Base-by-base conservation (phyloP, 2,113 vertebrate genomes). In the Toxostoma redivivum region DNA sequence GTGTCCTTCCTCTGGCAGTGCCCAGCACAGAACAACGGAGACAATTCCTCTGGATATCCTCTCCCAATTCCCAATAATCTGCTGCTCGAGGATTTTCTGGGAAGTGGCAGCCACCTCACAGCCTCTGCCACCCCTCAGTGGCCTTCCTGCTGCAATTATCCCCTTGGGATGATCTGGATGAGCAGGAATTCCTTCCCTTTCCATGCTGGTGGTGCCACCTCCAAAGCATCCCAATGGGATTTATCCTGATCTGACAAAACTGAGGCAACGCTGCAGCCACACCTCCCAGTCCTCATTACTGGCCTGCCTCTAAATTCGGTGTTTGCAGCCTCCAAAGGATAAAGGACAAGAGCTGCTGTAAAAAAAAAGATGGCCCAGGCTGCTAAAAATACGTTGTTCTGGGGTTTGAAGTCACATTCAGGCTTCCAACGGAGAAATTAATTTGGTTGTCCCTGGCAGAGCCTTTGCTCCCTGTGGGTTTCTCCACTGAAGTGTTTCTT, bases 401-500 rank as follows among this genome's bases (percentile, higher is more conserved):
- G 81, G 50, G 70, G 33, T 22, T 93, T 91, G 60, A 78, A 97
- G 93, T 83, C 71, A 48, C 67, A 83, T 62, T 38, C 23, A 1
- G 51, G 35, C 71, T 93, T 97, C 87, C 92, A 86, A 73, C 79
- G 56, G 90, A 81, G 81, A 94, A 90, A 95, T 92, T 93, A 96
- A 96, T 96, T 85, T 92, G 91, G 35, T 73, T 94, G 78, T 82
- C 91, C 78, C 57, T 73, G 92, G n/a, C 86, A 91, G 94, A 82
- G 73, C 37, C 50, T 89, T 72, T 90, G 53, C 64, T 93, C 81
- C 90, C 90, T 28, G 62, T 88, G 93, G 90, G 66, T 90, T 73
- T 86, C 45, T 80, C 42, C 84, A 44, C 71, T 86, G 81, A 94
- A 25, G 21, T 40, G 27, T 94, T 93, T 96, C 90, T 91, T 93